Evolutionary conservation across 2,888 invertebrate species (phyloP).

Genomic region (Netelia inedita): DNA sequence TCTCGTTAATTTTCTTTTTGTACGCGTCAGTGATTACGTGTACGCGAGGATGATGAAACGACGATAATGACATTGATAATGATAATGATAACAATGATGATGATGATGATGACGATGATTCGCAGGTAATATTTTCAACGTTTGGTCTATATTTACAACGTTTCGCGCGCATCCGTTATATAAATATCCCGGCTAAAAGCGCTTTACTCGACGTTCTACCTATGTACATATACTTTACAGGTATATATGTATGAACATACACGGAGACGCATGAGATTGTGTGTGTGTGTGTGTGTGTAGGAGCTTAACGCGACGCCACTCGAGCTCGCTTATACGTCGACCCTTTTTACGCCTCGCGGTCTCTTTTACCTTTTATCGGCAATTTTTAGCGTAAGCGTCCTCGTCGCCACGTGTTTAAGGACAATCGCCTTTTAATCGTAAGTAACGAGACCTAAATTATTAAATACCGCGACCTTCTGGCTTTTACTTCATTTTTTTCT

Average conservation of each 20-base stretch:
- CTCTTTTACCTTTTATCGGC: background rate
- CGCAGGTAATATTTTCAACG: constrained; percentile 42
- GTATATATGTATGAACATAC: background rate
- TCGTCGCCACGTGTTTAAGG: background rate
- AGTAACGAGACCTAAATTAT: too few species aligned
- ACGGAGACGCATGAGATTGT: background rate
- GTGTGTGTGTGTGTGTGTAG: background rate
- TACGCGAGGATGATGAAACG: background rate
- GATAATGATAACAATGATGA: constrained; percentile 42
- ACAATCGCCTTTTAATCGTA: background rate
- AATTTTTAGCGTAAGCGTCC: background rate
- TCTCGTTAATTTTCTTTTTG: background rate
- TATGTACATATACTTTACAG: constrained; percentile 26
- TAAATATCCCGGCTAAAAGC: constrained; percentile 39
- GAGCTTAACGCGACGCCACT: constrained; percentile 5
- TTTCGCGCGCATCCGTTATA: constrained; percentile 52
- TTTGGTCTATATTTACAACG: constrained; percentile 60
- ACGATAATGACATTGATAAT: constrained; percentile 20
- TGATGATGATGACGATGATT: constrained; percentile 43
- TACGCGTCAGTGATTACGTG: background rate
- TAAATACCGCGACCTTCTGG: too few species aligned
- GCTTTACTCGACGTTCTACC: constrained; percentile 41
- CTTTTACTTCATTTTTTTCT: too few species aligned
- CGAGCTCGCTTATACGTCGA: constrained; percentile 1
- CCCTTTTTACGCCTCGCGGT: background rate